Base-by-base conservation (phyloP, 2,888 invertebrate species). In the Conops quadrifasciatus region DNA sequence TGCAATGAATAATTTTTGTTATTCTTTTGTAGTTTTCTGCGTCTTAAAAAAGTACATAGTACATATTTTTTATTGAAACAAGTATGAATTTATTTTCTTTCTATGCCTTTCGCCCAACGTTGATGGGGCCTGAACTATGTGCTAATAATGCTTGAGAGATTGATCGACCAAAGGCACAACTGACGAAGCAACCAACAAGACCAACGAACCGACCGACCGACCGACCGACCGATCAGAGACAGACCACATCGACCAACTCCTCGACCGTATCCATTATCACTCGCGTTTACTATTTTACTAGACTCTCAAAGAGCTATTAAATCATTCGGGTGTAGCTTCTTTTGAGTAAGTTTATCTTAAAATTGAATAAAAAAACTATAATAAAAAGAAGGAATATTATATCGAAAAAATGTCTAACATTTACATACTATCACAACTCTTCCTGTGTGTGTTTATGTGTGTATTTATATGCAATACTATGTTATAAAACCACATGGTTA, bases 251-350 rank as follows among this genome's bases (percentile, higher is more conserved):
- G 49, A n/a, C n/a, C 5, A 49, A 53, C 53, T 21, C n/a, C 4
- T 9, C 19, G n/a, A 2, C 53, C 9, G 53, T 53, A 21, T 21
- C 9, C 53, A 53, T 19, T n/a, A 53, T 53, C 53, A 21, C 21
- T 11, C n/a, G n/a, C n/a, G n/a, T n/a, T 19, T 26, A 26, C 13
- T 49, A 3, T 16, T 58, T 16, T 58, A 11, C 7, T 28, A 28
- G 1, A 13, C 4, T 21, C 24, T 53, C 24, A 58, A 58, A 58
- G 28, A 26, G 26, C 28, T 9, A 58, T 58, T 28, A 58, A 58
- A 58, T 58, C 58, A 28, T 58, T 58, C 58, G 24, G 24, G 58
- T 58, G 58, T 58, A 58, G 28, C 58, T 58, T 58, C 28, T 26
- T 58, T 26, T 58, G 9, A 2, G 5, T 53, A 19, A 21, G 7